Base-by-base conservation (phyloP, 64 coral and sea anemone genomes). In the Dendrophyllia cribrosa region DNA sequence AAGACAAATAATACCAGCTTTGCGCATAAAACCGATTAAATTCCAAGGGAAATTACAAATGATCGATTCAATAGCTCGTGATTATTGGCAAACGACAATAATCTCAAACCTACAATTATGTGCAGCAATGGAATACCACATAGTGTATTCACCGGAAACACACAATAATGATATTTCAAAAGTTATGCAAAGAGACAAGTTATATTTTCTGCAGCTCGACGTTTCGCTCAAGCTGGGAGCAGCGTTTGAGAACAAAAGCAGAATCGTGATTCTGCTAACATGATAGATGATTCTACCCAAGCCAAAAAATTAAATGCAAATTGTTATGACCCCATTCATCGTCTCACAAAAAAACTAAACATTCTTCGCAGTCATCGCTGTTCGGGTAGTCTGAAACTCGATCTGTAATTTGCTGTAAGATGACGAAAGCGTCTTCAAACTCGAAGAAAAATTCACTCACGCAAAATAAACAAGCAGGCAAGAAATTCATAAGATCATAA, bases 71-170 rank as follows among this genome's bases (percentile, higher is more conserved):
- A 68, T 84, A 65, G 43, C 19, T 68, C 46, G 17, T 84, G 61
- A 82, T 59, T 22, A 79, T 21, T 43, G 12, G 11, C 16, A 79
- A 59, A 60, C 59, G 22, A 22, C 59, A 82, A 1, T 56, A 5
- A 47, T 9, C 58, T 13, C 26, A 21, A 47, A 82, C 25, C 58
- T 82, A 22, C 12, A 26, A 69, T 25, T n/a, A 56, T 75, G 45
- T 49, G 47, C 14, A 49, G 9, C 45, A 50, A 23, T 49, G 46
- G 43, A 67, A 84, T 84, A 68, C 59, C 79, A 62, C 59, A 82
- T 67, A 67, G 45, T 50, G 58, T 64, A 84, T 23, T 84, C 80
- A 46, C 60, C 80, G 80, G 60, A 84, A 84, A 84, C 67, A 68
- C 60, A 84, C 46, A 84, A 60, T 64, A 68, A 22, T 45, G 43